Percentiles rank a stretch among this genome's conserved stretches.
Conservation (phyloP, 2,113 vertebrate species). For the Meriones unguiculatus region DNA sequence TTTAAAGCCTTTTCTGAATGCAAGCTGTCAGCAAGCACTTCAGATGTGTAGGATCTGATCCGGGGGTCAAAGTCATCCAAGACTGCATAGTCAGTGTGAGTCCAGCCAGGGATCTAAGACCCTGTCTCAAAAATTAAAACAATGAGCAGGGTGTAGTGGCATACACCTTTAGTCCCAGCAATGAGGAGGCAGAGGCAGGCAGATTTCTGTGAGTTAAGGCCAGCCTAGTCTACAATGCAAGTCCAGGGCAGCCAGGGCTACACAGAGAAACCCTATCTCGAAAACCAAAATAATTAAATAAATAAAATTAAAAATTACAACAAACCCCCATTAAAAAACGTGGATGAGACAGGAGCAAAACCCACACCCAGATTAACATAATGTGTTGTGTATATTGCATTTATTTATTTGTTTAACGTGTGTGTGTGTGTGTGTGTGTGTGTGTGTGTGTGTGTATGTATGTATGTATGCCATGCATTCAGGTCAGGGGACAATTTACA, state of each 20-base stretch:
- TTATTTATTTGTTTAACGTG: not conserved
- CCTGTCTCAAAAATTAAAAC: not conserved
- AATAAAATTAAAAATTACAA: not conserved
- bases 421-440: not conserved
- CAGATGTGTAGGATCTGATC: not conserved
- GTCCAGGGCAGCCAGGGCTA: too few relatives aligned
- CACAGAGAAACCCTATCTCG: too few relatives aligned
- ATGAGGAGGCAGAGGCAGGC: too few relatives aligned
- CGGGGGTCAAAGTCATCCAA: not conserved
- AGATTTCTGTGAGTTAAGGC: too few relatives aligned
- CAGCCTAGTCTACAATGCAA: too few relatives aligned
- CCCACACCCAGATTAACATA: not conserved
- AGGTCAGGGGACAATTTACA: not conserved
- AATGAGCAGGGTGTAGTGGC: too few relatives aligned
- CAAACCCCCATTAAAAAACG: not conserved
- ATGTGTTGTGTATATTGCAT: too few relatives aligned
- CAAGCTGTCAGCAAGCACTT: not conserved
- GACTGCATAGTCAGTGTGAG: not conserved
- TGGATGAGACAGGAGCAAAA: not conserved
- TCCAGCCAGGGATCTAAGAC: not conserved
- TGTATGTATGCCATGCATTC: too few relatives aligned
- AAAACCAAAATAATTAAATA: too few relatives aligned
- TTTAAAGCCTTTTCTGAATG: not conserved
- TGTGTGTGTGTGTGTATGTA: too few relatives aligned
- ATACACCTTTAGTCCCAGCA: too few relatives aligned